phyloP scores from a whole-genome alignment of 2,888 invertebrate genomes.

The Lasioglossum calceatum region DNA sequence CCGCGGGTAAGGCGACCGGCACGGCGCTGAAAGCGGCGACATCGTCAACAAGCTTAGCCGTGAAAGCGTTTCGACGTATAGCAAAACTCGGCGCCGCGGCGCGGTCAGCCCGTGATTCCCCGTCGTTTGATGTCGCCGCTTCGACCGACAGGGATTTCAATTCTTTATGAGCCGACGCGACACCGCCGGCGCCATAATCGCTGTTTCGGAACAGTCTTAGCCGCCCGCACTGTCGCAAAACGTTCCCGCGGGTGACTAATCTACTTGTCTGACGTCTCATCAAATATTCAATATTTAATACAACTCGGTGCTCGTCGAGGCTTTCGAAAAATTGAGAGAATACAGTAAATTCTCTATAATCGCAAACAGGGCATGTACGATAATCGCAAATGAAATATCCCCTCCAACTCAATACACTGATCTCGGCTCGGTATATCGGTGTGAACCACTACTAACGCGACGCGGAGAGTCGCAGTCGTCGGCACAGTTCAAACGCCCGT shows the following conservation, averaged over 20 bases:
- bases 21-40: neutral
- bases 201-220: constrained; percentile 11
- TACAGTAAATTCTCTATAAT: too few relatives aligned
- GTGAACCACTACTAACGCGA: too few relatives aligned
- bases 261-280: neutral
- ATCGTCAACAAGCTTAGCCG: constrained; percentile 1
- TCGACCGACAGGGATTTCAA: neutral
- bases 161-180: neutral
- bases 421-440: too few relatives aligned
- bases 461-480: too few relatives aligned
- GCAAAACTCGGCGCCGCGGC: neutral
- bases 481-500: too few relatives aligned
- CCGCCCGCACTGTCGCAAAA: neutral
- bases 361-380: too few relatives aligned
- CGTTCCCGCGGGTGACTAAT: neutral
- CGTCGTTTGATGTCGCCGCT: constrained; percentile 4
- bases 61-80: neutral
- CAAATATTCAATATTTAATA: neutral
- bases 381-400: too few relatives aligned
- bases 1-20: neutral
- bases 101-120: neutral
- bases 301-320: neutral
- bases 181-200: neutral
- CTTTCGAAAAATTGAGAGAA: too few relatives aligned
- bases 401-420: too few relatives aligned